phyloP scores from a whole-genome alignment of 2,797 vertebrate species.

The Huso huso region DNA sequence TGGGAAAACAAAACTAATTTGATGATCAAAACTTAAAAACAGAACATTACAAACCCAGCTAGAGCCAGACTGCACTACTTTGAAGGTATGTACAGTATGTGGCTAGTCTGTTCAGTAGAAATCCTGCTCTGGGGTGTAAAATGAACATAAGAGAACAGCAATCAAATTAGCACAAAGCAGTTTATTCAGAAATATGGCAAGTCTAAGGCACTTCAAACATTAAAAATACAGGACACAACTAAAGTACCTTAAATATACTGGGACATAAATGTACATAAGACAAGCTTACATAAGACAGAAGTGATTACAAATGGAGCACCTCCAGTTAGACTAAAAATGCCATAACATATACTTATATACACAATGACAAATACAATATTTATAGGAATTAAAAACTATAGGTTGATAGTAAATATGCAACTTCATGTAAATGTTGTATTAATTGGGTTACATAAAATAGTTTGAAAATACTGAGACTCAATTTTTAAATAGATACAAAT shows the following conservation, averaged over 20 bases:
- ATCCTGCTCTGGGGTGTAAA: too few relatives aligned
- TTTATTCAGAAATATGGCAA: conserved; percentile 85
- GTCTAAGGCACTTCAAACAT: conserved; percentile 81
- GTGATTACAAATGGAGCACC: conserved; percentile 34
- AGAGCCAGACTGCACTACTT: too few relatives aligned
- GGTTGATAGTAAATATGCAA: conserved; percentile 67
- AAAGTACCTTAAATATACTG: conserved; percentile 60
- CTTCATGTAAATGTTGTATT: conserved; percentile 59
- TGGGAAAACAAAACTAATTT: too few relatives aligned
- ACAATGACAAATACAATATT: conserved; percentile 54
- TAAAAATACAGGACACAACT: conserved; percentile 55
- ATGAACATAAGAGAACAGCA: not conserved
- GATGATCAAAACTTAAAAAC: too few relatives aligned
- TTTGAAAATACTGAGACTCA: conserved; percentile 74
- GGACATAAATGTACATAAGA: conserved; percentile 44
- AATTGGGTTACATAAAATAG: conserved; percentile 66
- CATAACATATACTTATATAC: conserved; percentile 42
- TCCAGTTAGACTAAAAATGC: conserved; percentile 44
- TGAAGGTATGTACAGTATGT: too few relatives aligned
- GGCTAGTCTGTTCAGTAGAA: too few relatives aligned
- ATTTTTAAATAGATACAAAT: conserved; percentile 77
- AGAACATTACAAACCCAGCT: too few relatives aligned
- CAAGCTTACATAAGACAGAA: conserved; percentile 16
- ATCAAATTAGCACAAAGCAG: conserved; percentile 47
- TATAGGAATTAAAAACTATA: conserved; percentile 71